Evolutionary conservation across 2,888 invertebrate genomes (phyloP), one percentile per base, ranked within the genome.

Genomic region (Caenorhabditis zanzibari): DNA sequence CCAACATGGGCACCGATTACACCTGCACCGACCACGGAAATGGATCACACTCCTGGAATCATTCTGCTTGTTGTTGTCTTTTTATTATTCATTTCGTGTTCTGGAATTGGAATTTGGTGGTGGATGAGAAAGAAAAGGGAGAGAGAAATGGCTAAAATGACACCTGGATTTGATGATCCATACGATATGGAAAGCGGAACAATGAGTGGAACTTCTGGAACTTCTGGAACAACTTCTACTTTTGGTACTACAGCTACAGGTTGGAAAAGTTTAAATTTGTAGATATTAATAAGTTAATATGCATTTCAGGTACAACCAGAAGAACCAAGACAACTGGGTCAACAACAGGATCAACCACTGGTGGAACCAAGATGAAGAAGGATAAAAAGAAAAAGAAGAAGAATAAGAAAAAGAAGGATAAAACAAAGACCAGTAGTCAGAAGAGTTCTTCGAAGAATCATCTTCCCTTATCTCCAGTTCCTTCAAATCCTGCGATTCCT

Each of bases 341-440:
- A 35, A 59, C 59, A 38, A 59, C 59, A 3, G 59, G 59, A 59
- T 1, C 38, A n/a, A 59, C 59, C 10, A 59, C 59, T 38, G 59
- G 56, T 16, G 32, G 32, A 32, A 59, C 59, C 1, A 59, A 59
- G 22, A 19, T 19, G 3, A 59, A 59, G 38, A 59, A 59, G 38
- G 59, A 59, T 38, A 59, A 59, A 12, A 59, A 59, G 38, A 59
- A 59, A 59, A 59, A 59, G 59, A 59, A 59, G 38, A 59, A 38
- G 22, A 38, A 35, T 19, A 59, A 59, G 19, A 32, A 59, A 4
- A 59, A 59, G 38, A 59, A 59, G 38, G 32, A 59, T n/a, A 59
- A 59, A 22, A 32, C 32, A 19, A 59, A 38, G 32, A 38, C 38
- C 22, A 38, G 35, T 12, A 59, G 35, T 22, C 38, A 38, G 2